These are phyloP conservation scores for Venusia cambrica DNA, from an alignment of 2,888 invertebrate species.

Conservation along the genomic window DNA sequence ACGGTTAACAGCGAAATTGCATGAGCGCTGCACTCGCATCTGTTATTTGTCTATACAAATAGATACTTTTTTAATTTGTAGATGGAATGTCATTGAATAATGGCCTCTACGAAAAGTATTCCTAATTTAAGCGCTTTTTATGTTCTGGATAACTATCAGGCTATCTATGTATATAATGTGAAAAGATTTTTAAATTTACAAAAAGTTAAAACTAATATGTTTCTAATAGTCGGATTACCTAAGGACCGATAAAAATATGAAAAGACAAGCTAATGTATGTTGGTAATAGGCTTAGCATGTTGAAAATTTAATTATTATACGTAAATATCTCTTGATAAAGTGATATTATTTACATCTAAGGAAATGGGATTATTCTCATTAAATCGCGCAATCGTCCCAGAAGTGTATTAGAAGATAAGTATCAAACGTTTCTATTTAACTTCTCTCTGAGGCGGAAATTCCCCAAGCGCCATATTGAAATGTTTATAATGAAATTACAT, in stretches of 20 bases:
- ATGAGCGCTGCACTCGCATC: slow-evolving; percentile 71
- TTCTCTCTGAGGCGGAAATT: slow-evolving; percentile 75
- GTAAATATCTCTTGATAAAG: slow-evolving; percentile 18
- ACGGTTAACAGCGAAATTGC: slow-evolving; percentile 76
- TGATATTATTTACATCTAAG: slow-evolving; percentile 36
- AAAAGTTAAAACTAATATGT: too few relatives aligned
- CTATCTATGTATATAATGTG: too few relatives aligned
- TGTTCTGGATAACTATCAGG: slow-evolving; percentile 27
- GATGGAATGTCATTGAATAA: slow-evolving; percentile 64
- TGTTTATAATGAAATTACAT: slow-evolving; percentile 82
- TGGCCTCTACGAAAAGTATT: slow-evolving; percentile 37
- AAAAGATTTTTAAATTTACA: too few relatives aligned
- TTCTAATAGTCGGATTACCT: too few relatives aligned
- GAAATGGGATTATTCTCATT: slow-evolving; percentile 64
- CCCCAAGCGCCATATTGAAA: slow-evolving; percentile 80
- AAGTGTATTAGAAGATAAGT: slow-evolving; percentile 80
- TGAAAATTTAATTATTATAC: slow-evolving; percentile 20
- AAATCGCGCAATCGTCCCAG: slow-evolving; percentile 74
- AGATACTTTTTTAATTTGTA: slow-evolving; percentile 76
- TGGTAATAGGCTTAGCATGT: too few relatives aligned
- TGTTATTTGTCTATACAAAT: slow-evolving; percentile 68
- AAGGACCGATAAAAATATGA: too few relatives aligned
- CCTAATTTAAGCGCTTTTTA: slow-evolving; percentile 30
- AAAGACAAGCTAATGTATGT: too few relatives aligned
- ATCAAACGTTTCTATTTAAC: slow-evolving; percentile 81